phyloP scores from a whole-genome alignment of 2,888 invertebrate genomes.

The Oxyteleia sp. region DNA sequence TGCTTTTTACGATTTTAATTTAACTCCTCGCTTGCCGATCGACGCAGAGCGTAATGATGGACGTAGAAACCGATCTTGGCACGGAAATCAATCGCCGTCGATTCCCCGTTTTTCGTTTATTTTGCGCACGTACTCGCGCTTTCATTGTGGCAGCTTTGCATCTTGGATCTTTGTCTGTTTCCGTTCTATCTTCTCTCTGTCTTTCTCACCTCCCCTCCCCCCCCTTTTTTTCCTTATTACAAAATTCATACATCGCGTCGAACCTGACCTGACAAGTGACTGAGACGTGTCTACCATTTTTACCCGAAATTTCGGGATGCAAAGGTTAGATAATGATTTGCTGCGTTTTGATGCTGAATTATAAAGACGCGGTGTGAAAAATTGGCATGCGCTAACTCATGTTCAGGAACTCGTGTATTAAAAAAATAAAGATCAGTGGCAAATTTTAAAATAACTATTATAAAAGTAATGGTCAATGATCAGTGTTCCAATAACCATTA shows the following conservation, averaged over 20 bases:
- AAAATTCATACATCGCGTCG: constrained; percentile 22
- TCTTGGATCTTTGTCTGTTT: constrained; percentile 1
- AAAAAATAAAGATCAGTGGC: too few species aligned
- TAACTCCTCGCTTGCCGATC: background rate
- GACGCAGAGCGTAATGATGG: background rate
- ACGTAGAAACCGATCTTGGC: constrained; percentile 5
- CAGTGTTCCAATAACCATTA: too few species aligned
- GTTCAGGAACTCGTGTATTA: too few species aligned
- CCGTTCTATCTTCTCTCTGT: background rate
- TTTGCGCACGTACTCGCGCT: constrained; percentile 20
- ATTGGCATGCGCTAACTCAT: too few species aligned
- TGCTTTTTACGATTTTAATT: too few species aligned
- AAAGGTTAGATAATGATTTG: constrained; percentile 30
- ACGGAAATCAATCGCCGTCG: constrained; percentile 29
- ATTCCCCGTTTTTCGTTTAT: constrained; percentile 10
- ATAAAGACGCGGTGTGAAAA: background rate
- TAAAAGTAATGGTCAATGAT: too few species aligned
- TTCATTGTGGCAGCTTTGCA: constrained; percentile 20
- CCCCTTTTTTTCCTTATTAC: too few species aligned
- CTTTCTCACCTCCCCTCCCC: constrained; percentile 1
- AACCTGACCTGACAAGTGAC: constrained; percentile 30
- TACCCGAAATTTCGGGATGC: constrained; percentile 11
- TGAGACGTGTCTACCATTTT: constrained; percentile 26
- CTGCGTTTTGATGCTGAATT: constrained; percentile 22
- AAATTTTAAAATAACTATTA: too few species aligned